These are phyloP conservation scores for Hypotaenidia philippensis DNA, from an alignment of 2,797 vertebrate species.

Conservation along the genomic window DNA sequence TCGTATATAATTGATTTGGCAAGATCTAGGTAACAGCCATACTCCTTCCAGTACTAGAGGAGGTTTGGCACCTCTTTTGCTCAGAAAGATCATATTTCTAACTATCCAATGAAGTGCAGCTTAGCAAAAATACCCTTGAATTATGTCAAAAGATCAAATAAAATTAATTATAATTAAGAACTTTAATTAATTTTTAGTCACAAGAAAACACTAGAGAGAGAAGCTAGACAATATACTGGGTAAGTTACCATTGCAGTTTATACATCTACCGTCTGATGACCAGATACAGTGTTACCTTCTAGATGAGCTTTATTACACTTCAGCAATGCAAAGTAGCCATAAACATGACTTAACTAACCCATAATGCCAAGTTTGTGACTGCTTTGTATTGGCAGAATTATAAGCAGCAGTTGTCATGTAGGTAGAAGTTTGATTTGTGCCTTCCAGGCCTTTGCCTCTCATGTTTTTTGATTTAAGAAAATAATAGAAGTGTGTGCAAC, in stretches of 20 bases:
- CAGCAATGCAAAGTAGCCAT: not conserved
- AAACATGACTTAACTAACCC: not conserved
- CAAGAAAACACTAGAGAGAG: not conserved
- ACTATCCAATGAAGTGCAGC: not conserved
- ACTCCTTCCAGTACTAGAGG: not conserved
- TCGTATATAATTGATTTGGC: not conserved
- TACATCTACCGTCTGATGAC: accelerated
- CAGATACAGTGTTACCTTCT: not conserved
- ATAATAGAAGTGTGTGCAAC: not conserved
- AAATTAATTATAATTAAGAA: not conserved
- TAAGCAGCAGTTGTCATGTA: not conserved
- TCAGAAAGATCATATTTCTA: not conserved
- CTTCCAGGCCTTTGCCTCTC: not conserved
- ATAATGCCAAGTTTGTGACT: not conserved
- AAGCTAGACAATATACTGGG: not conserved
- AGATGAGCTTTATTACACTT: not conserved
- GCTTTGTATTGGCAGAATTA: not conserved
- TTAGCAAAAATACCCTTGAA: not conserved
- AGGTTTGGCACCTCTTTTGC: not conserved
- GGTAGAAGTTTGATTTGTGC: not conserved
- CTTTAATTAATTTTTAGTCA: not conserved
- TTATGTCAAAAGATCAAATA: not conserved
- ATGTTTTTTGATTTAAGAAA: not conserved
- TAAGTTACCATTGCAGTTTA: not conserved
- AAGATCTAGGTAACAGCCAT: not conserved